Evolutionary conservation across 2,113 vertebrate species (phyloP).

Genomic region (Lasiurus cinereus): DNA sequence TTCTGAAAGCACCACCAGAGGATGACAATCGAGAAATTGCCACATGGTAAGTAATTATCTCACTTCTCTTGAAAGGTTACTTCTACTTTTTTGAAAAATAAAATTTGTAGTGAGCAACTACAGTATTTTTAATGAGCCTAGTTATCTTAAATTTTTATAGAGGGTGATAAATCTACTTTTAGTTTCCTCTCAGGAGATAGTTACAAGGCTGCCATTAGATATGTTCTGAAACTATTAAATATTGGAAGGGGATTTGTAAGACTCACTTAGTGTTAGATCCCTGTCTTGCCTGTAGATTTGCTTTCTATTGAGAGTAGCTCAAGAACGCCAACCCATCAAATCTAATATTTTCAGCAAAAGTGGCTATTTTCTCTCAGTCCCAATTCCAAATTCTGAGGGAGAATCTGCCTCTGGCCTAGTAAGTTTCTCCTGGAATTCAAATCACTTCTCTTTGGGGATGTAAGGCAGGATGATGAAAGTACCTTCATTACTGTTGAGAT

Average conservation of each 20-base stretch:
- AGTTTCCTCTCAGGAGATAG: neutral
- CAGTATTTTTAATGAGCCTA: slow-evolving; percentile 10
- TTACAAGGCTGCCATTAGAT: neutral
- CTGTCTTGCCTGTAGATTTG: slow-evolving; percentile 3
- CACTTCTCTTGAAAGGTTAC: slow-evolving; percentile 8
- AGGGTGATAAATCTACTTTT: neutral
- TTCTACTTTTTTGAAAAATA: neutral
- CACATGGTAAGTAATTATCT: slow-evolving; percentile 92
- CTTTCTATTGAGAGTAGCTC: slow-evolving; percentile 5
- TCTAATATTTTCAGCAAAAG: slow-evolving; percentile 24
- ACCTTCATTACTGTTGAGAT: neutral
- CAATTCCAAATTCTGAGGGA: neutral
- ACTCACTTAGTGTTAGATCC: neutral
- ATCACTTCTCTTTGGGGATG: neutral
- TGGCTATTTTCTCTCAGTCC: slow-evolving; percentile 39
- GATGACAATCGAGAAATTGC: slow-evolving; percentile 99
- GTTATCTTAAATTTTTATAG: slow-evolving; percentile 8
- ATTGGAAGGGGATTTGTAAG: neutral
- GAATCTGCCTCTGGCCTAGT: neutral
- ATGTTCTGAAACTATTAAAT: neutral
- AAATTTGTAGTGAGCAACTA: slow-evolving; percentile 18
- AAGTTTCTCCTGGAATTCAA: neutral
- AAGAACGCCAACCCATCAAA: neutral
- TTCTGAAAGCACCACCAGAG: slow-evolving; percentile 99
- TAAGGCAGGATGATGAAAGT: neutral